Conservation (phyloP, 2,113 vertebrate genomes). For the Circaetus gallicus region DNA sequence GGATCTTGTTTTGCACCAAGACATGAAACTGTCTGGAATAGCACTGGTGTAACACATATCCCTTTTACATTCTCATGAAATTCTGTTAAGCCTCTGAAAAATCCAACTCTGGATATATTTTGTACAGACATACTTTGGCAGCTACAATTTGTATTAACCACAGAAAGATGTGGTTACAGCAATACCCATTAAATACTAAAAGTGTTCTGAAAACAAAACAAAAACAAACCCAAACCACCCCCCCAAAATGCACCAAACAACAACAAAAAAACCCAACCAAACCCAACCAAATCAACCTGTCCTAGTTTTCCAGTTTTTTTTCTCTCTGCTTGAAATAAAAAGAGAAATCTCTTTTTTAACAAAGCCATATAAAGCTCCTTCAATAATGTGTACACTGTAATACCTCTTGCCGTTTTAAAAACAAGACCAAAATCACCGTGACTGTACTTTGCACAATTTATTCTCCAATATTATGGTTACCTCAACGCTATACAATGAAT, state of each 20-base stretch:
- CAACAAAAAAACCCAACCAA: too few relatives aligned
- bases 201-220: background rate
- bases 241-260: background rate
- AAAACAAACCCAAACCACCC: background rate
- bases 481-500: conserved; percentile 89
- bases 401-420: background rate
- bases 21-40: background rate
- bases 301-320: background rate
- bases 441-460: background rate
- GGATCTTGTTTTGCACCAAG: background rate
- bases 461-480: conserved; percentile 64
- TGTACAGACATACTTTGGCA: background rate
- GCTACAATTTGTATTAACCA: background rate
- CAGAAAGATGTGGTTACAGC: background rate
- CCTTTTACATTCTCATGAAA: background rate
- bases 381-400: rapidly evolving
- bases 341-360: background rate
- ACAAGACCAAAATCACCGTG: background rate
- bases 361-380: background rate
- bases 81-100: background rate
- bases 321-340: background rate
- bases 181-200: background rate
- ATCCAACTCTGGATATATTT: background rate
- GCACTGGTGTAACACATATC: background rate
- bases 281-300: background rate